A percentile compares a stretch with the other conserved stretches of the same genome.
These are phyloP conservation scores for Vicugna pacos DNA, from an alignment of 2,113 vertebrate genomes.

Conservation along the genomic window DNA sequence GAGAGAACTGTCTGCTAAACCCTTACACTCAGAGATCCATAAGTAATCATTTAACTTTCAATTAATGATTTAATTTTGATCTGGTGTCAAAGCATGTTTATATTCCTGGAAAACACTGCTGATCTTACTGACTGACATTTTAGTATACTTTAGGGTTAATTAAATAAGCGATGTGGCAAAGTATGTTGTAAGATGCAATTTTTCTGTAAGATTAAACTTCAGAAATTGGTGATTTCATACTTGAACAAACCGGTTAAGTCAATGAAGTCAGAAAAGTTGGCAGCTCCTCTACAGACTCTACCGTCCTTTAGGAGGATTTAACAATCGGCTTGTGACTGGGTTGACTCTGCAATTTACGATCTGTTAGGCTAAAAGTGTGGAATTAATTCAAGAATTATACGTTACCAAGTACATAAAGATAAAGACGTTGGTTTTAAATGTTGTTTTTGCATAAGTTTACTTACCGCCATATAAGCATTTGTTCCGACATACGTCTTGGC, in stretches of 20 bases:
- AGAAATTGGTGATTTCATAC: constrained; percentile 51
- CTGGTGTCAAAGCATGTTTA: constrained; percentile 12
- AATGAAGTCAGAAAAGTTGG: constrained; percentile 59
- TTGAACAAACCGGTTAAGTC: constrained; percentile 37
- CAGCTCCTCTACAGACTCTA: background rate
- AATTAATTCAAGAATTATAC: constrained; percentile 58
- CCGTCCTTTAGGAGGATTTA: constrained; percentile 59
- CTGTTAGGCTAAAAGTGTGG: constrained; percentile 38
- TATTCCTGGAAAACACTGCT: constrained; percentile 7
- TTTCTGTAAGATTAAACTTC: background rate
- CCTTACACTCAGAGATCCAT: background rate
- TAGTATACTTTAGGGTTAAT: constrained; percentile 4
- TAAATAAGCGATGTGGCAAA: background rate
- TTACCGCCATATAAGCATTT: constrained; percentile 99
- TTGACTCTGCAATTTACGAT: constrained; percentile 58
- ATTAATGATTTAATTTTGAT: constrained; percentile 43
- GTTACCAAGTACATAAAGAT: constrained; percentile 66
- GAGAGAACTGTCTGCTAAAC: background rate
- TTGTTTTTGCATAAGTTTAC: constrained; percentile 86
- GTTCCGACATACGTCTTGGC: constrained; percentile 99
- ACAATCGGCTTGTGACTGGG: constrained; percentile 48
- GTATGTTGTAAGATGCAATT: background rate
- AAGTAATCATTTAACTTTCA: background rate
- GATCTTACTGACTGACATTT: constrained; percentile 18
- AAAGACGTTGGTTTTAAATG: constrained; percentile 76